Percentiles rank a stretch among this genome's conserved stretches.
Evolutionary conservation across 1,140 invertebrate genomes (phyloP).

Genomic region (Cataglyphis hispanica): DNA sequence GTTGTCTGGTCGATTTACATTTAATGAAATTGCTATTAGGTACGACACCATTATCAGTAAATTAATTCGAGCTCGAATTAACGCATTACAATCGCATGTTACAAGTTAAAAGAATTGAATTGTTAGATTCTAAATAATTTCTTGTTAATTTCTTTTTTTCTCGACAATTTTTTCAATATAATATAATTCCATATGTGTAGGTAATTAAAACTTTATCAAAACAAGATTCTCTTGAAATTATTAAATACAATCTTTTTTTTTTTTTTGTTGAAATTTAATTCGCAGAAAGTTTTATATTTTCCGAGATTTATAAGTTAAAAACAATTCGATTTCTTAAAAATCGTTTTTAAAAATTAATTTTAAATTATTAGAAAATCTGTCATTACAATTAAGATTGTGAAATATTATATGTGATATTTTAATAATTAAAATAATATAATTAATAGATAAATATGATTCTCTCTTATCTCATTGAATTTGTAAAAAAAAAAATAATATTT

Average conservation of each 20-base stretch:
- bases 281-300: neutral
- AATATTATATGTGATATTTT: too few relatives aligned
- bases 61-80: conserved; percentile 1
- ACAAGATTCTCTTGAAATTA: neutral
- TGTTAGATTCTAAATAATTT: neutral
- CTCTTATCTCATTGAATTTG: neutral
- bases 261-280: neutral
- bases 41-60: conserved; percentile 22
- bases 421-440: neutral
- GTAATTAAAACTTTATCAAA: neutral
- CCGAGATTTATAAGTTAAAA: neutral
- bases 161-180: neutral
- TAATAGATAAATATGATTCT: neutral
- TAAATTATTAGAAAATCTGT: too few relatives aligned
- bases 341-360: too few relatives aligned
- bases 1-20: conserved; percentile 50
- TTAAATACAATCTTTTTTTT: neutral
- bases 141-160: too few relatives aligned
- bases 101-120: neutral
- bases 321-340: neutral
- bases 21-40: conserved; percentile 43
- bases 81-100: neutral
- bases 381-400: too few relatives aligned
- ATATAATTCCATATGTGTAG: neutral
- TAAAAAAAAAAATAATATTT: neutral